Evolutionary conservation across 2,797 vertebrate genomes (phyloP), one percentile per base, ranked within the genome.

Genomic region (Argya squamiceps): DNA sequence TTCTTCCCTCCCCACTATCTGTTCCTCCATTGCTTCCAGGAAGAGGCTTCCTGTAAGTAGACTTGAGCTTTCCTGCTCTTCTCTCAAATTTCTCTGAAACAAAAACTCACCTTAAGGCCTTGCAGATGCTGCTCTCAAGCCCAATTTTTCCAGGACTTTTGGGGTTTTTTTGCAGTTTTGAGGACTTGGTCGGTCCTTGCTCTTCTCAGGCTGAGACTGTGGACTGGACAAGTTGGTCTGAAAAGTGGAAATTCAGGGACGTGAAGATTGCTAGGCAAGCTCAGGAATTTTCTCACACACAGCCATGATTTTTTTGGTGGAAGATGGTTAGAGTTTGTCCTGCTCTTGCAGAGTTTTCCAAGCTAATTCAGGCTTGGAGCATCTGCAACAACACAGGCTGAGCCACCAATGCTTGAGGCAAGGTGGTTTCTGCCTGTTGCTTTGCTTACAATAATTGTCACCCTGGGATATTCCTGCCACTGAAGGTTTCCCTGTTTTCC

Each of bases 321-420:
- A 24, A 27, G 37, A 10, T 58, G 3, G 2, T 17, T 41, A 7
- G 29, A 34, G 30, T 41, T 47, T 62, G 14, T 62, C 34, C 21
- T 41, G 30, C 30, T 55, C 34, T 44, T 62, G 47, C 2, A 8
- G 34, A 20, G 11, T 30, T 30, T 77, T 58, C 27, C 13, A 36
- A 34, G 44, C 19, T 65, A 6, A 26, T 47, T 65, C 21, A 63
- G 30, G 6, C 11, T 21, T 50, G 10, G 7, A 3, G 0, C 14
- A 47, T 8, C 21, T 43, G 23, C 11, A 21, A 60, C 2, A 15
- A 0, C 26, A 17, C 6, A 19, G 10, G 8, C 29, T 41, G 47
- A 30, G 47, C 27, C 9, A 10, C 39, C 46, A 37, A 1, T 5
- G 27, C 23, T 32, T 44, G 39, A 32, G n/a, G 12, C 0, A 1